Evolutionary conservation across 2,797 vertebrate genomes (phyloP).

Genomic region (Apodemus agrarius): DNA sequence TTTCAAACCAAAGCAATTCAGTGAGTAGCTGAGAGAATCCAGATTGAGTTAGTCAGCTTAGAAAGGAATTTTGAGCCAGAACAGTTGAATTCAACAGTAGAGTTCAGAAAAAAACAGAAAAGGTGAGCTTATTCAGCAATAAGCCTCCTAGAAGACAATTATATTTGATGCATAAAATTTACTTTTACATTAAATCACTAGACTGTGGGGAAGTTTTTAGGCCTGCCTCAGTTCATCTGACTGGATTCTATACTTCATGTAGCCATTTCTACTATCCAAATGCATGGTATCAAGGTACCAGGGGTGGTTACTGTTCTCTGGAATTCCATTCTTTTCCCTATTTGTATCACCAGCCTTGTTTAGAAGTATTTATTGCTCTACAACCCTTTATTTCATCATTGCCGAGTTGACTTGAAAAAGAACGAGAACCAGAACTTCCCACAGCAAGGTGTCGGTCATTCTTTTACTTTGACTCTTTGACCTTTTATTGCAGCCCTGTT

Average conservation of each 20-base stretch:
- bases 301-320: neutral
- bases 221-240: neutral
- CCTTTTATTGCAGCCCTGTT: neutral
- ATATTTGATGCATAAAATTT: neutral
- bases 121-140: neutral
- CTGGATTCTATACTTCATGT: too few relatives aligned
- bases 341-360: neutral
- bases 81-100: neutral
- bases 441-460: neutral
- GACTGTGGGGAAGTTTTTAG: neutral
- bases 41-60: neutral
- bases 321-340: neutral
- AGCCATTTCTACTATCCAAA: neutral
- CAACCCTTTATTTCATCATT: fast-evolving
- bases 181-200: neutral
- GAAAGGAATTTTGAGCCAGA: neutral
- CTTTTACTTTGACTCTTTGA: neutral
- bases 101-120: neutral
- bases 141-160: neutral
- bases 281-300: neutral
- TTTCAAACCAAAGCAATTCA: neutral
- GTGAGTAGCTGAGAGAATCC: neutral
- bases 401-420: neutral
- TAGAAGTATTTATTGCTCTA: neutral
- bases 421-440: neutral